Evolutionary conservation across 2,113 vertebrate species (phyloP).

Genomic region (Syngnathoides biaculeatus): DNA sequence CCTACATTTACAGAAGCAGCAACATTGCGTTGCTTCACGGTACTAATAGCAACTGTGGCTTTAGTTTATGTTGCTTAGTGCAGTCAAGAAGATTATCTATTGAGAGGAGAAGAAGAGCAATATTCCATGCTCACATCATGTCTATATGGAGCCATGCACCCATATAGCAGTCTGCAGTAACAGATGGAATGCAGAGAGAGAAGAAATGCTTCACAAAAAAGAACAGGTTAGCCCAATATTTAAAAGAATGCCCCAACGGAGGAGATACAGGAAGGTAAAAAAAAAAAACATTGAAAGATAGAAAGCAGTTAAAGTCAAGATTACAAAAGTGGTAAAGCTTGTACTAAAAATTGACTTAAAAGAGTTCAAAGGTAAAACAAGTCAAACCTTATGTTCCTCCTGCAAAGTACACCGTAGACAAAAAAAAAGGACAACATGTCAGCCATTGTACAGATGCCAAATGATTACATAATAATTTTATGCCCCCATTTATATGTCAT

Average conservation of each 20-base stretch:
- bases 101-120: neutral
- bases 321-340: neutral
- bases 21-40: neutral
- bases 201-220: neutral
- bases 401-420: constrained; percentile 66
- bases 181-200: neutral
- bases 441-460: neutral
- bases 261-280: neutral
- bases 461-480: neutral
- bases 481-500: neutral
- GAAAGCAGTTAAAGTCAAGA: neutral
- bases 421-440: constrained; percentile 30
- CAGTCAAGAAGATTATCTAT: neutral
- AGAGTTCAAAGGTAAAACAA: constrained; percentile 23
- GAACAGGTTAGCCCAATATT: neutral
- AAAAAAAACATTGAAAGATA: neutral
- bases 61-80: too few relatives aligned
- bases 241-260: neutral
- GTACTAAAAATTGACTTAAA: neutral
- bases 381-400: constrained; percentile 94
- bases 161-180: neutral
- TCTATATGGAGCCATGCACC: neutral
- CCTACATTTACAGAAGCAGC: neutral
- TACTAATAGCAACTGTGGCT: neutral
- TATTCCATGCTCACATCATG: neutral